Base-by-base conservation (phyloP, 2,888 invertebrate species). In the Ornithoptera priamus region DNA sequence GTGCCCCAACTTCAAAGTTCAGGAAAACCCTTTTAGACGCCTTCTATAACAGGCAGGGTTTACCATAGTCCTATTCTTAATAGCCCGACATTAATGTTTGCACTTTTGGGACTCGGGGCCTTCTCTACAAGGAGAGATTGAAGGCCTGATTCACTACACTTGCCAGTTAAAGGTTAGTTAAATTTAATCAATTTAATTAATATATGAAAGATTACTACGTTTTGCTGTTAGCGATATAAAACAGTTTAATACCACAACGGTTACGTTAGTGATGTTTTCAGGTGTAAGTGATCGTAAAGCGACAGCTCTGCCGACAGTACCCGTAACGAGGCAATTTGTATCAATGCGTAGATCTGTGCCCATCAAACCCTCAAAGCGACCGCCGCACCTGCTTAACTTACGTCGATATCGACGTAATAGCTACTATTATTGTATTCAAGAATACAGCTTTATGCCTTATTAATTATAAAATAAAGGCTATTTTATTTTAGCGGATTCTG, bases 321-420 rank as follows among this genome's bases (percentile, higher is more conserved):
- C 75, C 77, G 74, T 85, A 88, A 87, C 84, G 84, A 89, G 84
- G 81, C 83, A 86, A 86, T 88, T 88, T 88, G 86, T 88, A 86
- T 85, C 86, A 86, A 84, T 85, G 85, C 81, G 79, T 81, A 80
- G 84, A 87, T 87, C 85, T 81, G 77, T 76, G 78, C 78, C 79
- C 83, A 81, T 85, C 83, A 80, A 77, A 75, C 75, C 80, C 81
- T 84, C 88, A 88, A 90, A 89, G 88, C 65, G 79, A 76, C 87
- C 86, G 87, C 86, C 84, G 85, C 89, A 88, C 85, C 87, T 88
- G 85, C 86, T 87, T 86, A 86, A 81, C 80, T 81, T 79, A 84
- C 85, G 84, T 83, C 85, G 85, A 86, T 85, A 86, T 82, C 84
- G 73, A 12, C 77, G 78, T 86, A 86, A 87, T 85, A 82, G 79